Percentiles rank a stretch among this genome's conserved stretches.
Evolutionary conservation across 2,888 invertebrate species (phyloP).

Genomic region (Rhynchonema sp.): DNA sequence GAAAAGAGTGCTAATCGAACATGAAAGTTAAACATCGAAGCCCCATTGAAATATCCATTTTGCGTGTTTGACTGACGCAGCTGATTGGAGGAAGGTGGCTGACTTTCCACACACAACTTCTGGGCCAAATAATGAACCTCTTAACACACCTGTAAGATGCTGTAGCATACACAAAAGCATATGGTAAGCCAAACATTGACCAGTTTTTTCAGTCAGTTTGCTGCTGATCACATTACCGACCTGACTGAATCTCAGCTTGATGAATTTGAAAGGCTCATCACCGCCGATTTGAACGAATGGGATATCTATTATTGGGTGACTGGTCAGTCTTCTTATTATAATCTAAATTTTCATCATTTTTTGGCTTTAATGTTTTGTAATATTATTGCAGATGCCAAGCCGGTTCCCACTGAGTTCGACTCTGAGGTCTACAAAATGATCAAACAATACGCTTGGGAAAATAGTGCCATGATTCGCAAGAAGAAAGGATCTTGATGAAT

Average conservation of each 20-base stretch:
- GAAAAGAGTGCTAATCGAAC: too few relatives aligned
- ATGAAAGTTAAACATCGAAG: too few relatives aligned
- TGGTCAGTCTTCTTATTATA: not conserved
- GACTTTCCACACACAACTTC: too few relatives aligned
- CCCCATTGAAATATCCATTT: too few relatives aligned
- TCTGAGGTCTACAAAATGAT: not conserved
- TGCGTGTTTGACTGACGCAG: too few relatives aligned
- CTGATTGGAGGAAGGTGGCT: too few relatives aligned
- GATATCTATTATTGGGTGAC: constrained; percentile 2
- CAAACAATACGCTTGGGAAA: not conserved
- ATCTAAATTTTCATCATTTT: too few relatives aligned
- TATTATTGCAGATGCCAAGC: constrained; percentile 1
- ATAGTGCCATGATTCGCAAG: not conserved
- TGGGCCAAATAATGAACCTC: too few relatives aligned
- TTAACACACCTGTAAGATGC: too few relatives aligned
- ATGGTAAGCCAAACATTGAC: not conserved
- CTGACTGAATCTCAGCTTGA: not conserved
- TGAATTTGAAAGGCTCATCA: not conserved
- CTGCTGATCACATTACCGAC: not conserved
- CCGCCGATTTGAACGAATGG: constrained; percentile 1
- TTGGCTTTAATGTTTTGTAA: too few relatives aligned
- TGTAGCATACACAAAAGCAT: too few relatives aligned
- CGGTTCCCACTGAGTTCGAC: not conserved
- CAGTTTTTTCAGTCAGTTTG: not conserved
- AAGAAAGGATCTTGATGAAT: not conserved